Conservation (phyloP, 2,888 invertebrate species). For the Leucoma salicis region DNA sequence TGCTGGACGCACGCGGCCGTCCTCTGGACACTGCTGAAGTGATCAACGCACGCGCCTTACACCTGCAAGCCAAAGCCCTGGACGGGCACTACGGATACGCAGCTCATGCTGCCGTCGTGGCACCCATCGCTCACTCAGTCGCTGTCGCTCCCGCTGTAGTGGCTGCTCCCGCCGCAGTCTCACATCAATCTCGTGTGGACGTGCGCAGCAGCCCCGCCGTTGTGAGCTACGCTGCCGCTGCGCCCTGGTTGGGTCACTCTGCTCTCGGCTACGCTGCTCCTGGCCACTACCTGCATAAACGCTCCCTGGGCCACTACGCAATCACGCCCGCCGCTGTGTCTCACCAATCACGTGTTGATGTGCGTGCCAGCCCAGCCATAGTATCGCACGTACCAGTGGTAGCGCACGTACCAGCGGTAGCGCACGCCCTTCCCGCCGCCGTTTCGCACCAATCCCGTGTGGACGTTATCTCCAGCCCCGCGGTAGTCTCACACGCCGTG, state of each 20-base stretch:
- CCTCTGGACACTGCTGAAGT: constrained; percentile 77
- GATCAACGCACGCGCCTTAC: constrained; percentile 71
- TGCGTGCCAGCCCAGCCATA: constrained; percentile 47
- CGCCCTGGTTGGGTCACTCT: constrained; percentile 32
- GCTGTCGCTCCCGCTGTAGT: constrained; percentile 28
- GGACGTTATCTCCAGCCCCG: constrained; percentile 37
- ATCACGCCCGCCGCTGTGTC: constrained; percentile 44
- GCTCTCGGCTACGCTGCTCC: constrained; percentile 40
- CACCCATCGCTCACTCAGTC: constrained; percentile 41
- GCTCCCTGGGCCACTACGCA: constrained; percentile 50
- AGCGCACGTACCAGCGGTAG: constrained; percentile 23
- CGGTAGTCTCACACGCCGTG: constrained; percentile 57
- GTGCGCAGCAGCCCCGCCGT: constrained; percentile 50
- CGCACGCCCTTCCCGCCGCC: constrained; percentile 55
- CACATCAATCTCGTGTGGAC: constrained; percentile 61
- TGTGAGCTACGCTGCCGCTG: constrained; percentile 35
- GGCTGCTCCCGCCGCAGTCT: constrained; percentile 49
- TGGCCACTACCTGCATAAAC: constrained; percentile 53
- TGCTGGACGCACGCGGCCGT: constrained; percentile 73
- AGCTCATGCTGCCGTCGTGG: constrained; percentile 18
- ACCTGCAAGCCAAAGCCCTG: constrained; percentile 75
- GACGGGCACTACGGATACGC: constrained; percentile 48
- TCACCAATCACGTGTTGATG: constrained; percentile 43
- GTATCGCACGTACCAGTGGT: constrained; percentile 27
- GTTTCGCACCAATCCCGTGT: constrained; percentile 74